Conservation (phyloP, 1,140 invertebrate species). For the Leptonema lineaticorne region DNA sequence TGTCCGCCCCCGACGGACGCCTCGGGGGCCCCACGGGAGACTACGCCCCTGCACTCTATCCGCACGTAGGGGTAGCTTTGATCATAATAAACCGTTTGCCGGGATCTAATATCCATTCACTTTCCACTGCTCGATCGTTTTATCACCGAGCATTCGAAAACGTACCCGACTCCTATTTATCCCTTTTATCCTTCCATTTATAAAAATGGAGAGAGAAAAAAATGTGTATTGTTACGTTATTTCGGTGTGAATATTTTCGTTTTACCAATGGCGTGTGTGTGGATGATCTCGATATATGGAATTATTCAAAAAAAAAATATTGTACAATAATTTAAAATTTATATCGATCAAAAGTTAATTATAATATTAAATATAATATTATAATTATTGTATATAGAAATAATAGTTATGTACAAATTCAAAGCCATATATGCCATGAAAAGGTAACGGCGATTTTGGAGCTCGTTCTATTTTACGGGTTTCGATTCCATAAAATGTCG, state of each 20-base stretch:
- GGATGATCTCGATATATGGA: neutral
- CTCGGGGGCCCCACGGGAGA: conserved; percentile 21
- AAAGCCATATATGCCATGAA: too few species aligned
- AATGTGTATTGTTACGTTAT: neutral
- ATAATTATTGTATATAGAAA: too few species aligned
- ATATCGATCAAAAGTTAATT: too few species aligned
- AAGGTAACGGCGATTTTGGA: conserved; percentile 12
- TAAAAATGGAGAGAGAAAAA: neutral
- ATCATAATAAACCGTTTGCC: conserved; percentile 29
- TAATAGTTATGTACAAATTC: too few species aligned
- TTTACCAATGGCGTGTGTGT: neutral
- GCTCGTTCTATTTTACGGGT: conserved; percentile 35
- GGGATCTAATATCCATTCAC: conserved; percentile 30
- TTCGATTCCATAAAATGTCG: conserved; percentile 41
- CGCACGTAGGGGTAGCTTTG: conserved; percentile 27
- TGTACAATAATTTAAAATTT: neutral
- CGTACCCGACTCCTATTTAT: neutral
- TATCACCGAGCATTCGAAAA: too few species aligned
- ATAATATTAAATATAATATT: too few species aligned
- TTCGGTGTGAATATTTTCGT: neutral
- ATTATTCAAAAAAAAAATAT: neutral
- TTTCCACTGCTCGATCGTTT: conserved; percentile 22
- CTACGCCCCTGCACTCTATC: conserved; percentile 7
- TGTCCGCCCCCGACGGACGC: conserved; percentile 13
- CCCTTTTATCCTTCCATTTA: too few species aligned